A percentile compares a stretch with the other conserved stretches of the same genome.
phyloP scores from a whole-genome alignment of 1,140 invertebrate genomes.

The Octopus bimaculoides region DNA sequence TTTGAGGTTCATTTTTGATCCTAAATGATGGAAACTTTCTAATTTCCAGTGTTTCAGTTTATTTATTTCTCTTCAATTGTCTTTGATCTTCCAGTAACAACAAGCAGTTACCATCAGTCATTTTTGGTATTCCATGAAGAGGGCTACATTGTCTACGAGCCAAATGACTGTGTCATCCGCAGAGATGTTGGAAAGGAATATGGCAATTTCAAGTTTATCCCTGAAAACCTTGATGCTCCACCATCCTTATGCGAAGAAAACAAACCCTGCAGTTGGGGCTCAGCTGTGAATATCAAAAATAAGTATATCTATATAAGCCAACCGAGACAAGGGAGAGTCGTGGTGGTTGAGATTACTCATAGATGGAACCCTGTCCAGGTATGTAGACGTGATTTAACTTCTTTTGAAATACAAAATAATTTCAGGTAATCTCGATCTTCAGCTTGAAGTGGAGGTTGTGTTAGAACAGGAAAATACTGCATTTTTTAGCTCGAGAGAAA shows the following conservation, averaged over 20 bases:
- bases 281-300: constrained; percentile 72
- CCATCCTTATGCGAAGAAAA: constrained; percentile 40
- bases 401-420: background rate
- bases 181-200: constrained; percentile 68
- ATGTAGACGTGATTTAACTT: background rate
- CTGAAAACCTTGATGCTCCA: constrained; percentile 44
- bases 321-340: constrained; percentile 69
- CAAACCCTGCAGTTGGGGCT: constrained; percentile 64
- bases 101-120: constrained; percentile 42
- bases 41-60: background rate
- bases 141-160: constrained; percentile 75
- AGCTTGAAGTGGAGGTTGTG: no score
- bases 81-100: background rate
- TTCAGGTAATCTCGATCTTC: background rate
- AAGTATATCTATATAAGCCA: constrained; percentile 75
- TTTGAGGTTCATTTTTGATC: no score
- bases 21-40: no score
- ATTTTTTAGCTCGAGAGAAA: no score
- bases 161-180: constrained; percentile 70
- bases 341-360: constrained; percentile 62
- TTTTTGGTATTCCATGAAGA: constrained; percentile 78
- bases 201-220: constrained; percentile 46
- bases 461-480: no score
- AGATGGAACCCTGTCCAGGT: constrained; percentile 53
- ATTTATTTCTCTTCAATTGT: background rate